Evolutionary conservation across 2,797 vertebrate species (phyloP).

Genomic region (Chanos chanos): DNA sequence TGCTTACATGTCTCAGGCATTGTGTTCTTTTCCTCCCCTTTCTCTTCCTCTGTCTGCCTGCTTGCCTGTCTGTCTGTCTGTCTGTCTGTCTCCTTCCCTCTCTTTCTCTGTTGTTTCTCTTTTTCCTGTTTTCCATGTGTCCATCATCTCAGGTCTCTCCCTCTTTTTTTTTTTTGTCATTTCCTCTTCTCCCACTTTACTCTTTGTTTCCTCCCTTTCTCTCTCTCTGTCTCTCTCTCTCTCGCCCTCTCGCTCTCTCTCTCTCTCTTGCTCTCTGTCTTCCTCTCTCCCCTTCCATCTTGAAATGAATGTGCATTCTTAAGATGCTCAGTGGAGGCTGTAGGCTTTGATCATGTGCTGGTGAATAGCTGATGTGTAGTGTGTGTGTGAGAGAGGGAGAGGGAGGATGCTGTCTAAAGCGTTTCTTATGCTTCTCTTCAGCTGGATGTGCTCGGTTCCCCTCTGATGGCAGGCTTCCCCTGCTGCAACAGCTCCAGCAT

Average conservation of each 20-base stretch:
- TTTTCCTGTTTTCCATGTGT: slow-evolving; percentile 46
- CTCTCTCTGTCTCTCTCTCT: slow-evolving; percentile 53
- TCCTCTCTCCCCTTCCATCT: slow-evolving; percentile 59
- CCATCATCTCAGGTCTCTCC: slow-evolving; percentile 47
- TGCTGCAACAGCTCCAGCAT: slow-evolving; percentile 46
- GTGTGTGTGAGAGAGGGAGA: slow-evolving; percentile 62
- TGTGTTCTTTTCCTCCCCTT: background rate
- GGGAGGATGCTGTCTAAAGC: slow-evolving; percentile 44
- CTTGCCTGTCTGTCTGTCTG: background rate
- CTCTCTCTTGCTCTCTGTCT: slow-evolving; percentile 39
- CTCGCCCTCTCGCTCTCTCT: slow-evolving; percentile 42
- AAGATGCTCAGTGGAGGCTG: slow-evolving; percentile 71
- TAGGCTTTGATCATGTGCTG: slow-evolving; percentile 76
- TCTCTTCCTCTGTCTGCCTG: background rate
- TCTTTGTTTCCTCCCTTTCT: slow-evolving; percentile 42
- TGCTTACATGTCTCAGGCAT: slow-evolving; percentile 15
- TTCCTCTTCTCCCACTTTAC: slow-evolving; percentile 45
- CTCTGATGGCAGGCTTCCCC: slow-evolving; percentile 57
- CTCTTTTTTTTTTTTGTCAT: slow-evolving; percentile 25
- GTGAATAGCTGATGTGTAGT: slow-evolving; percentile 67
- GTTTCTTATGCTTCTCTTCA: slow-evolving; percentile 63
- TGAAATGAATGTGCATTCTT: slow-evolving; percentile 77
- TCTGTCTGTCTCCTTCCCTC: slow-evolving; percentile 45
- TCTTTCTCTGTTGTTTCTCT: slow-evolving; percentile 23
- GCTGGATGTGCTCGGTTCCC: slow-evolving; percentile 58